Base-by-base conservation (phyloP, 2,888 invertebrate genomes). In the Trichopria drosophilae region DNA sequence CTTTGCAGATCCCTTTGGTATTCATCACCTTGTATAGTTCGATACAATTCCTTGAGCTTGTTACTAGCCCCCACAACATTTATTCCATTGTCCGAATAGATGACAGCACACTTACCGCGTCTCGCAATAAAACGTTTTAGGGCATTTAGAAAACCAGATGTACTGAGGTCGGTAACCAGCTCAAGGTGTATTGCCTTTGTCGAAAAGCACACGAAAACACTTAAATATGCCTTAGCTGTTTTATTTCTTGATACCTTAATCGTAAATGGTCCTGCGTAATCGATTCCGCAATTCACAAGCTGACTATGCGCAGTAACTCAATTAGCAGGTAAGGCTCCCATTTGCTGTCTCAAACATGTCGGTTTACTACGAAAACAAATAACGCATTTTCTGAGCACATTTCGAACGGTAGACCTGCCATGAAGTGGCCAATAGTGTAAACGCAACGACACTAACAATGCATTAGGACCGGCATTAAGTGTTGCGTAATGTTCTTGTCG, bases 71-170 rank as follows among this genome's bases (percentile, higher is more conserved):
- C 61, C 9, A 58, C 43, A 44, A 63, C 63, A 40, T 60, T 63
- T 4, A 58, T 61, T n/a, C 60, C 60, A 19, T 57, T 57, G 23
- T 64, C 65, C 19, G 54, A 55, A 36, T 49, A 57, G 1, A 63
- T 29, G 9, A 54, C 40, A 7, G 34, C 31, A 10, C 42, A 37
- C 24, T 36, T 41, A 4, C 59, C 60, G 22, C 60, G 32, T n/a
- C 60, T 36, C 3, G 62, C 55, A 1, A 61, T 43, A 58, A 62
- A 6, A 44, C 46, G 28, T 57, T 58, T n/a, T n/a, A n/a, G n/a
- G n/a, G n/a, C n/a, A n/a, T n/a, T n/a, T n/a, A n/a, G n/a, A n/a
- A n/a, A n/a, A n/a, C n/a, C n/a, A n/a, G n/a, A n/a, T n/a, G n/a
- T n/a, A n/a, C n/a, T n/a, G n/a, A n/a, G n/a, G n/a, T n/a, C n/a